These are phyloP conservation scores for Trichacis sp. DNA, from an alignment of 2,888 invertebrate species.

Conservation along the genomic window DNA sequence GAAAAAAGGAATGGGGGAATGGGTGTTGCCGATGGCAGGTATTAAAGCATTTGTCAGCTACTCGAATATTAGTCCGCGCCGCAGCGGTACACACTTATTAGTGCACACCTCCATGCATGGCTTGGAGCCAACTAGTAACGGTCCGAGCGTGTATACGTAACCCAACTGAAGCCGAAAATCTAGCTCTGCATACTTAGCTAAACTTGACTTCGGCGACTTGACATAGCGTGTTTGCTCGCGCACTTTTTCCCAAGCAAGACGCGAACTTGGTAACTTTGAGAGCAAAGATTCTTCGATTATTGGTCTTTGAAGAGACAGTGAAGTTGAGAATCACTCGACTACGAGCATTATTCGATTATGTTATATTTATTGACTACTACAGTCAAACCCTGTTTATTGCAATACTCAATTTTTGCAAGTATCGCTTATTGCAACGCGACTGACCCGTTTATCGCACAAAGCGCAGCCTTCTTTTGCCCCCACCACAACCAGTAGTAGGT, in stretches of 20 bases:
- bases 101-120: slow-evolving; percentile 61
- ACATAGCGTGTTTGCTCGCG: slow-evolving; percentile 25
- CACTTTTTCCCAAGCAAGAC: slow-evolving; percentile 21
- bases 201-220: slow-evolving; percentile 20
- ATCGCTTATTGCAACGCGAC: too few relatives aligned
- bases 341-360: too few relatives aligned
- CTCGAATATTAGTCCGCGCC: slow-evolving; percentile 55
- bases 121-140: slow-evolving; percentile 64
- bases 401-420: too few relatives aligned
- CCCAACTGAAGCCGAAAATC: slow-evolving; percentile 32
- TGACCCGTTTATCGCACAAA: too few relatives aligned
- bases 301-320: not conserved
- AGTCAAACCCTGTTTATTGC: too few relatives aligned
- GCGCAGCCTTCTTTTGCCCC: too few relatives aligned
- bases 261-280: not conserved
- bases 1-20: slow-evolving; percentile 22
- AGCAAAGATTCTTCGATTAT: too few relatives aligned
- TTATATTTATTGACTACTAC: too few relatives aligned
- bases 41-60: slow-evolving; percentile 65
- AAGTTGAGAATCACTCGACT: too few relatives aligned
- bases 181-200: slow-evolving; percentile 47
- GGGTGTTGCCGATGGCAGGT: slow-evolving; percentile 62
- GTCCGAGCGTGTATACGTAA: slow-evolving; percentile 51
- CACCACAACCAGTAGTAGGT: too few relatives aligned
- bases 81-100: slow-evolving; percentile 53